Conservation (phyloP, 2,797 vertebrate species). For the Dallia pectoralis region DNA sequence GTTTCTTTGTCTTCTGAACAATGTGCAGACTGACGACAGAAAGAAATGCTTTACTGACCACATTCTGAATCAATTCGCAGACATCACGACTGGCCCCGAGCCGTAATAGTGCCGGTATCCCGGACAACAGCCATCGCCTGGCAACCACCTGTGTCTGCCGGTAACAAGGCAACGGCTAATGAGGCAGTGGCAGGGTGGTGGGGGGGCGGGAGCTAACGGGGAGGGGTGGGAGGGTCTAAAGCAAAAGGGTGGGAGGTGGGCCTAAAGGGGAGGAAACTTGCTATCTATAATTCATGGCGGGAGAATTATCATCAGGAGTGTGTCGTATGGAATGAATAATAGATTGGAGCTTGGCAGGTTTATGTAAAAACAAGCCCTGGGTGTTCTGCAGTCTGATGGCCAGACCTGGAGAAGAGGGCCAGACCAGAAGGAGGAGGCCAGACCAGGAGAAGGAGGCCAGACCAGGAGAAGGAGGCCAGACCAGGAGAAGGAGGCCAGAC, state of each 20-base stretch:
- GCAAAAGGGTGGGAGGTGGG: constrained; percentile 41
- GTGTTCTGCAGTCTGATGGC: constrained; percentile 57
- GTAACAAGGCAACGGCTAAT: constrained; percentile 67
- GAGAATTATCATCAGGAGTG: constrained; percentile 78
- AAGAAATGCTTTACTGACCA: neutral
- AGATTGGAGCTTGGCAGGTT: constrained; percentile 70
- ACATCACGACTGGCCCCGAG: constrained; percentile 7
- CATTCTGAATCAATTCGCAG: neutral
- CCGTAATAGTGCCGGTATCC: constrained; percentile 19
- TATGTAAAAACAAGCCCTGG: constrained; percentile 67
- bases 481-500: constrained; percentile 21
- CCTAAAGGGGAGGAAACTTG: constrained; percentile 59
- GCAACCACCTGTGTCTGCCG: constrained; percentile 73
- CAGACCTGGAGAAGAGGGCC: constrained; percentile 36
- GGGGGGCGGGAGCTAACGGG: constrained; percentile 57
- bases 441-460: constrained; percentile 27
- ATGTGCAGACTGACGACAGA: neutral
- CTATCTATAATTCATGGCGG: constrained; percentile 79
- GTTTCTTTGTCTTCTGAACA: neutral
- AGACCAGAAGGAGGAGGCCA: too few relatives aligned
- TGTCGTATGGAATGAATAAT: constrained; percentile 80
- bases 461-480: too few relatives aligned
- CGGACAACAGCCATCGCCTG: constrained; percentile 42
- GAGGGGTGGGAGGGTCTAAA: too few relatives aligned
- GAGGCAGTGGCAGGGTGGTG: constrained; percentile 50